Conservation (phyloP, 2,888 invertebrate species). For the Sinelater perroti region DNA sequence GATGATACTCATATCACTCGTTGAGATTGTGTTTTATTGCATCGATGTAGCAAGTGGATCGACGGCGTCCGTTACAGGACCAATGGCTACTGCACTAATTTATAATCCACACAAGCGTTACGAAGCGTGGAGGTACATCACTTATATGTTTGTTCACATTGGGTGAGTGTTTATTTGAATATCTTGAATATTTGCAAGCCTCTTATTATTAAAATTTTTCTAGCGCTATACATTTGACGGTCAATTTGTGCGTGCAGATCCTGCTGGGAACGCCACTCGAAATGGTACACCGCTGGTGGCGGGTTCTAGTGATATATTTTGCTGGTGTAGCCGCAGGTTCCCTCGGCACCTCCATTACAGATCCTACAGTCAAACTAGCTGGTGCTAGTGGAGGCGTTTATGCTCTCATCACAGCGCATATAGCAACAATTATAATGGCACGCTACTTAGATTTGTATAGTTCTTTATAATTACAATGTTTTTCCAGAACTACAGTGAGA, state of each 20-base stretch:
- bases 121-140: constrained; percentile 92
- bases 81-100: constrained; percentile 82
- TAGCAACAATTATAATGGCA: constrained; percentile 90
- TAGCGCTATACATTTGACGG: constrained; percentile 86
- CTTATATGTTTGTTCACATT: constrained; percentile 96
- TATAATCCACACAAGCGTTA: constrained; percentile 86
- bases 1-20: constrained; percentile 87
- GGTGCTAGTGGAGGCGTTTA: constrained; percentile 97
- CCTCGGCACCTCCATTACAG: constrained; percentile 81
- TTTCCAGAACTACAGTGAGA: constrained; percentile 82
- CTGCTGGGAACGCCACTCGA: constrained; percentile 94
- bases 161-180: constrained; percentile 68
- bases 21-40: constrained; percentile 82
- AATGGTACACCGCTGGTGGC: constrained; percentile 96
- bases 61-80: constrained; percentile 66
- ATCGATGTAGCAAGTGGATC: constrained; percentile 53
- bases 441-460: constrained; percentile 43
- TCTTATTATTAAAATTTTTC: constrained; percentile 29
- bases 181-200: background rate
- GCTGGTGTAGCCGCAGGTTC: constrained; percentile 88
- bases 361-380: constrained; percentile 82
- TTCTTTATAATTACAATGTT: too few species aligned
- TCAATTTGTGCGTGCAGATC: constrained; percentile 91
- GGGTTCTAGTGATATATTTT: constrained; percentile 83
- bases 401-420: constrained; percentile 90